These are phyloP conservation scores for Platichthys stellatus DNA, from an alignment of 2,113 vertebrate species.

Conservation along the genomic window DNA sequence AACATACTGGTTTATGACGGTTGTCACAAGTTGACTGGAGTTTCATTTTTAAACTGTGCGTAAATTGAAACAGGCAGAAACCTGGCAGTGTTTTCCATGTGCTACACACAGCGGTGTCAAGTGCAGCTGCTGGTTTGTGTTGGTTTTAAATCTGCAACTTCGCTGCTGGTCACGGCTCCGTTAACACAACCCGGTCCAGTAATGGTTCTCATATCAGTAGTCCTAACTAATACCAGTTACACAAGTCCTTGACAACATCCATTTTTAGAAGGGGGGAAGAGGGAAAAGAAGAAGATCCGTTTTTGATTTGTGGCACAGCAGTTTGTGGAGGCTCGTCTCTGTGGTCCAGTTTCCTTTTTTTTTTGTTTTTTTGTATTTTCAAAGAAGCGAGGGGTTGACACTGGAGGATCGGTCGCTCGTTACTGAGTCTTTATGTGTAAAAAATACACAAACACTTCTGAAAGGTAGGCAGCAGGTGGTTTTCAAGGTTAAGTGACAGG, in stretches of 20 bases:
- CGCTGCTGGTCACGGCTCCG: conserved; percentile 65
- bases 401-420: conserved; percentile 34
- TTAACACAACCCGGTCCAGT: conserved; percentile 44
- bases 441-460: conserved; percentile 72
- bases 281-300: conserved; percentile 13
- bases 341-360: conserved; percentile 58
- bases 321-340: conserved; percentile 65
- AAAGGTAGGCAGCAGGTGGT: conserved; percentile 82
- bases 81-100: conserved; percentile 77
- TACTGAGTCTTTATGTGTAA: conserved; percentile 61
- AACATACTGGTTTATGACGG: conserved; percentile 74
- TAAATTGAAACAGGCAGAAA: conserved; percentile 65
- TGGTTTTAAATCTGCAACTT: neutral
- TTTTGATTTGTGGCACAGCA: conserved; percentile 70
- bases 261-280: conserved; percentile 32
- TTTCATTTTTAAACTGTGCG: conserved; percentile 67
- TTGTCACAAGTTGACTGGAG: conserved; percentile 59
- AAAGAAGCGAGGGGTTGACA: conserved; percentile 54
- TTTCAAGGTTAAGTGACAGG: conserved; percentile 72
- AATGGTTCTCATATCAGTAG: conserved; percentile 64
- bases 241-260: conserved; percentile 76
- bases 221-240: conserved; percentile 72
- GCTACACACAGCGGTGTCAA: conserved; percentile 67
- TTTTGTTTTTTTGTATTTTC: neutral
- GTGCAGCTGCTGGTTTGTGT: conserved; percentile 76